phyloP scores from a whole-genome alignment of 1,140 invertebrate genomes.

The Megalonaias nervosa region DNA sequence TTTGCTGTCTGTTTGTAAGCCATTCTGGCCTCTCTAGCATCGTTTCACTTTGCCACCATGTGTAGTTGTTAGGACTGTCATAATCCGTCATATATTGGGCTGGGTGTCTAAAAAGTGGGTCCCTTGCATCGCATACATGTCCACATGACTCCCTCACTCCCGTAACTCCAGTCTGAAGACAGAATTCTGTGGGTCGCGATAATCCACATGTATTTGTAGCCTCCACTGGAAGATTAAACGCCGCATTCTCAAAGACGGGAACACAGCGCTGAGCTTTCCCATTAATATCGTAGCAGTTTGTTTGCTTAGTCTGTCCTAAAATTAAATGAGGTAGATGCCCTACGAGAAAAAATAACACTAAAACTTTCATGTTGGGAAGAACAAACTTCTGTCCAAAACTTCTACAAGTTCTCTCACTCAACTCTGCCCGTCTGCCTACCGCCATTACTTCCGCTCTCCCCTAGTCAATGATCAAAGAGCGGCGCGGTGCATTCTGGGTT shows the following conservation, averaged over 20 bases:
- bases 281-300: constrained; percentile 73
- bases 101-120: constrained; percentile 77
- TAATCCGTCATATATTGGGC: constrained; percentile 91
- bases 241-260: constrained; percentile 97
- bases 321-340: constrained; percentile 41
- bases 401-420: neutral
- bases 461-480: constrained; percentile 25
- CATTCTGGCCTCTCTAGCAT: constrained; percentile 81
- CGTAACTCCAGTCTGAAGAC: constrained; percentile 85
- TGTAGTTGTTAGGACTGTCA: constrained; percentile 89
- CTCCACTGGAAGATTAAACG: constrained; percentile 84
- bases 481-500: constrained; percentile 32
- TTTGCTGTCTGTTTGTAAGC: constrained; percentile 75
- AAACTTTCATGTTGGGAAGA: constrained; percentile 27
- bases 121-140: constrained; percentile 72
- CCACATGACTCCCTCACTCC: constrained; percentile 77
- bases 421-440: neutral
- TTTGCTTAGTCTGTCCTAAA: constrained; percentile 34
- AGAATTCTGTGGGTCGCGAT: constrained; percentile 76
- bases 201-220: constrained; percentile 95
- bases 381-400: constrained; percentile 1
- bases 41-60: constrained; percentile 99
- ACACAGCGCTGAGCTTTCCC: constrained; percentile 85
- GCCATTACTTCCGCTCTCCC: constrained; percentile 21
- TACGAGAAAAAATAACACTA: constrained; percentile 18